These are phyloP conservation scores for Nothocercus julius DNA, from an alignment of 2,113 vertebrate genomes.

Conservation along the genomic window DNA sequence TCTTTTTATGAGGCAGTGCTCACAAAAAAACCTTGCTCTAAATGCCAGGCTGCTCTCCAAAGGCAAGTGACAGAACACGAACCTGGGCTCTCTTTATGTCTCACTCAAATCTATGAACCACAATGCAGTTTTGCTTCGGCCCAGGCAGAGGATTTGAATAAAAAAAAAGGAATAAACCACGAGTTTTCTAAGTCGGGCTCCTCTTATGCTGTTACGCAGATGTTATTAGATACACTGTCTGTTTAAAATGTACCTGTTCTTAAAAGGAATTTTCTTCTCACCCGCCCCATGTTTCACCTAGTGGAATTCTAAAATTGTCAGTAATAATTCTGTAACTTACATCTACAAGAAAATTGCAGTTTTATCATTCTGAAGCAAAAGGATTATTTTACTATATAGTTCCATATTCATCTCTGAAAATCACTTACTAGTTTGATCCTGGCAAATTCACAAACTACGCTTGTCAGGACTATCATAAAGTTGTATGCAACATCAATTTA, in stretches of 20 bases:
- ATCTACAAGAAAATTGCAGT: constrained; percentile 82
- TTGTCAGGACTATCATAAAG: constrained; percentile 80
- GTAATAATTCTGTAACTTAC: constrained; percentile 80
- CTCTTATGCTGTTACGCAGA: constrained; percentile 9
- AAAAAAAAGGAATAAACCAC: not conserved
- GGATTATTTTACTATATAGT: constrained; percentile 77
- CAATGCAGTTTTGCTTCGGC: not conserved
- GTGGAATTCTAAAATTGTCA: constrained; percentile 56
- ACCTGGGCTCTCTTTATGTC: not conserved
- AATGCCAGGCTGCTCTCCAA: not conserved
- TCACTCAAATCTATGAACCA: not conserved
- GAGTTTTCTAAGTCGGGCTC: constrained; percentile 10
- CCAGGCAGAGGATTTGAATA: not conserved
- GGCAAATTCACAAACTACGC: constrained; percentile 74
- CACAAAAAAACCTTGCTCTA: not conserved
- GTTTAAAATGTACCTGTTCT: constrained; percentile 40
- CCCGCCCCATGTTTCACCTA: constrained; percentile 20
- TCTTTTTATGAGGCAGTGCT: not conserved
- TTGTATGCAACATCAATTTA: constrained; percentile 91
- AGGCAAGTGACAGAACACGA: not conserved
- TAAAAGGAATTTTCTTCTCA: constrained; percentile 32
- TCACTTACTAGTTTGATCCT: constrained; percentile 76
- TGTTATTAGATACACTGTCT: not conserved
- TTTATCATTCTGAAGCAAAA: constrained; percentile 66
- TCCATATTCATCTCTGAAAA: constrained; percentile 62